A percentile compares a stretch with the other conserved stretches of the same genome.
phyloP scores from a whole-genome alignment of 2,113 vertebrate genomes.

The Dipodomys spectabilis region DNA sequence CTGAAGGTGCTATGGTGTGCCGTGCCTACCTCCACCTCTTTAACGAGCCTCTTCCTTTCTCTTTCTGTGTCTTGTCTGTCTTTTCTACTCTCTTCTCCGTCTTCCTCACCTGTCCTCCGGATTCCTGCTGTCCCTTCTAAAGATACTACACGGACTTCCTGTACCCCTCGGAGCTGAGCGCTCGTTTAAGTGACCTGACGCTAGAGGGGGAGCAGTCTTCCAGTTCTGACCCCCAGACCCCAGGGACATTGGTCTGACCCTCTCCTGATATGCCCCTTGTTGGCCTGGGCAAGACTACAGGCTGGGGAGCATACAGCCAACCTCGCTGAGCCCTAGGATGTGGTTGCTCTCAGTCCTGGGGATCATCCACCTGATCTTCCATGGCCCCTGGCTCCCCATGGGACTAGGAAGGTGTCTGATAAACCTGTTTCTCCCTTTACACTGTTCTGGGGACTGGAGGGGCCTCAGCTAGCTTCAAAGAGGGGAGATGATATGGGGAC shows the following conservation, averaged over 20 bases:
- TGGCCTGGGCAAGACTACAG: conserved; percentile 57
- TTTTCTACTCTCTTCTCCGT: conserved; percentile 34
- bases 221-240: conserved; percentile 86
- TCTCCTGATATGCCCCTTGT: conserved; percentile 43
- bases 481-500: conserved; percentile 30
- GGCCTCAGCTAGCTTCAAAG: conserved; percentile 26
- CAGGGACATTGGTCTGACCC: conserved; percentile 91
- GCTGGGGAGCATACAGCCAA: conserved; percentile 56
- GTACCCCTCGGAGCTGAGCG: conserved; percentile 84
- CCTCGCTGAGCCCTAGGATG: conserved; percentile 54
- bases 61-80: conserved; percentile 67
- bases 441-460: conserved; percentile 58
- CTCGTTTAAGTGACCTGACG: conserved; percentile 88
- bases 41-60: conserved; percentile 71
- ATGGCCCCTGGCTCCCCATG: neutral
- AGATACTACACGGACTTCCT: conserved; percentile 88
- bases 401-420: conserved; percentile 51
- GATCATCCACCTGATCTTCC: conserved; percentile 42
- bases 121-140: conserved; percentile 77
- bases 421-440: conserved; percentile 32
- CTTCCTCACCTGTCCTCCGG: conserved; percentile 65
- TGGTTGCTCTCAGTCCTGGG: conserved; percentile 47
- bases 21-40: conserved; percentile 67
- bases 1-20: conserved; percentile 43
- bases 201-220: conserved; percentile 84